Base-by-base conservation (phyloP, 2,113 vertebrate species). In the Cyanocitta stelleri region DNA sequence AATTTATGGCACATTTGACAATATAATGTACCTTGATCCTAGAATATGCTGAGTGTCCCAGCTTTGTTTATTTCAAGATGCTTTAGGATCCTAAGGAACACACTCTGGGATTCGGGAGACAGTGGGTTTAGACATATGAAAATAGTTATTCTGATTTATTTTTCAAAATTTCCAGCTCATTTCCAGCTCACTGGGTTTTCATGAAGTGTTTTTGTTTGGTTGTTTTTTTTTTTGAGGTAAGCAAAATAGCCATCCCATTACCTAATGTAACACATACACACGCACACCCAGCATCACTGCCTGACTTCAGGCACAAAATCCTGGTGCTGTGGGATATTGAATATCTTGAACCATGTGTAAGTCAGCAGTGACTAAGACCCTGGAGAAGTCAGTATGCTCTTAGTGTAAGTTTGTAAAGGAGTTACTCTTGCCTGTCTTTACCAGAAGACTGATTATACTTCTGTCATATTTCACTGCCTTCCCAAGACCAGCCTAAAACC, bases 201-300 rank as follows among this genome's bases (percentile, higher is more conserved):
- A 1, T 59, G 33, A 85, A 26, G 6, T 62, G 24, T 24, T 87
- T 64, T 37, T 68, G 26, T 10, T 14, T 20, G 5, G 4, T 10
- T 17, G 48, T 17, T 13, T 27, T 11, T 51, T n/a, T 73, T 85
- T 27, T 67, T 18, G 20, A n/a, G 29, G 55, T 67, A 92, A 87
- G 63, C 16, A 49, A 9, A n/a, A 6, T 67, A 67, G 4, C 23
- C 24, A 39, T 87, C 35, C 17, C 18, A 32, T 66, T 75, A 26
- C n/a, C 30, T 67, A 67, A 39, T 61, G 20, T 48, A 48, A 59
- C 21, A 22, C 35, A 20, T 15, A 23, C 11, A 20, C 41, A 13
- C 16, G 26, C 19, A 3, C 11, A 3, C 4, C 0, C 35, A 58
- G 17, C 6, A 16, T 24, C 16, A 58, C 11, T 56, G 23, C 15